Evolutionary conservation across 2,113 vertebrate genomes (phyloP).

Genomic region (Chlorocebus sabaeus): DNA sequence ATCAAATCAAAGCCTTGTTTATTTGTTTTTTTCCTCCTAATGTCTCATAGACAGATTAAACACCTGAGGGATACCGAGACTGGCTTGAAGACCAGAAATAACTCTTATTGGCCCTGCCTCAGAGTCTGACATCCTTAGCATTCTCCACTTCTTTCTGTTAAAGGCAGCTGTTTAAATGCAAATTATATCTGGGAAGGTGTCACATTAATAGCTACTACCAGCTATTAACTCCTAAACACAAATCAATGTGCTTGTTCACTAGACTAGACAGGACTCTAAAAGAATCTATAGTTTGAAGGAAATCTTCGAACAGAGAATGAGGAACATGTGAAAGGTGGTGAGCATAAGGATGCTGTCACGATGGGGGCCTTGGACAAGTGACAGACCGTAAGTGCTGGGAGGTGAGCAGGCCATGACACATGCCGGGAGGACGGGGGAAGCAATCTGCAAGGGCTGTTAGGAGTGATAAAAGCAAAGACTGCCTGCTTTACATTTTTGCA

Average conservation of each 20-base stretch:
- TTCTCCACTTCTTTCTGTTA: conserved; percentile 28
- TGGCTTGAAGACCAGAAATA: neutral
- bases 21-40: conserved; percentile 17
- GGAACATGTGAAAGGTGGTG: neutral
- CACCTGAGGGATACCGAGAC: conserved; percentile 22
- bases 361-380: neutral
- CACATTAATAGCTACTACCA: conserved; percentile 64
- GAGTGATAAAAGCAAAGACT: neutral
- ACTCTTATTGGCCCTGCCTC: neutral
- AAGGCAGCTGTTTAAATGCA: conserved; percentile 71
- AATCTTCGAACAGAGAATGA: conserved; percentile 10
- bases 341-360: neutral
- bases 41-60: conserved; percentile 23
- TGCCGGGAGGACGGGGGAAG: fast-evolving
- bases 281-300: neutral
- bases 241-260: conserved; percentile 64
- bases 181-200: conserved; percentile 61
- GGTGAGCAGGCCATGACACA: neutral
- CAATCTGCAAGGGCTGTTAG: neutral
- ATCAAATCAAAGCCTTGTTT: conserved; percentile 46
- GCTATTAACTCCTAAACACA: conserved; percentile 69
- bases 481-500: conserved; percentile 31
- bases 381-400: neutral
- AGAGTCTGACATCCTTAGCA: neutral
- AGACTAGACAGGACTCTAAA: conserved; percentile 16